phyloP scores from a whole-genome alignment of 2,113 vertebrate species.

The Stictonetta naevosa region DNA sequence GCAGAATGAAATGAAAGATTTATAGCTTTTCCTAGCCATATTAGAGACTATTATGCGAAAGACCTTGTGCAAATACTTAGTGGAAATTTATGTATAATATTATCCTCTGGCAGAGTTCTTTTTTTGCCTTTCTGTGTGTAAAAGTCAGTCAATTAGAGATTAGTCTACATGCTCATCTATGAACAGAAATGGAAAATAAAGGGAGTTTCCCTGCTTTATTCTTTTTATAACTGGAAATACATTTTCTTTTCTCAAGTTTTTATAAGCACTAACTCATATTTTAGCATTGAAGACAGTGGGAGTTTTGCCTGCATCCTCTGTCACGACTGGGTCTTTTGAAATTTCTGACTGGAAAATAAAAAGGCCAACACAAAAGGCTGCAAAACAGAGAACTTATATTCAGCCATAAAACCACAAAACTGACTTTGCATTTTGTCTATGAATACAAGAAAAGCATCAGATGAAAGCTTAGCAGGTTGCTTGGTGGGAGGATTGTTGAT shows the following conservation, averaged over 20 bases:
- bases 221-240: conserved; percentile 2
- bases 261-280: neutral
- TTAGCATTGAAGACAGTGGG: neutral
- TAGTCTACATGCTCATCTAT: neutral
- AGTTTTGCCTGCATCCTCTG: neutral
- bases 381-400: neutral
- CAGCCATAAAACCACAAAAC: neutral
- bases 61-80: conserved; percentile 39
- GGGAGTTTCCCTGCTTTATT: neutral
- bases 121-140: neutral
- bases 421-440: neutral
- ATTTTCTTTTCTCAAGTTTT: conserved; percentile 4
- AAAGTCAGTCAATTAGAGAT: neutral
- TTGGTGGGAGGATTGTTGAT: neutral
- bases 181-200: conserved; percentile 22
- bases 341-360: conserved; percentile 15
- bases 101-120: conserved; percentile 1
- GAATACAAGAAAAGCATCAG: neutral
- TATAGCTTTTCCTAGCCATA: neutral
- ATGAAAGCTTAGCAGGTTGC: neutral
- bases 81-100: conserved; percentile 7
- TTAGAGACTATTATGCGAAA: conserved; percentile 14
- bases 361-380: neutral
- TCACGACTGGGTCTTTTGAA: neutral
- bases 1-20: conserved; percentile 9